Evolutionary conservation across 2,797 vertebrate genomes (phyloP), one percentile per base, ranked within the genome.

Genomic region (Oophaga sylvatica): DNA sequence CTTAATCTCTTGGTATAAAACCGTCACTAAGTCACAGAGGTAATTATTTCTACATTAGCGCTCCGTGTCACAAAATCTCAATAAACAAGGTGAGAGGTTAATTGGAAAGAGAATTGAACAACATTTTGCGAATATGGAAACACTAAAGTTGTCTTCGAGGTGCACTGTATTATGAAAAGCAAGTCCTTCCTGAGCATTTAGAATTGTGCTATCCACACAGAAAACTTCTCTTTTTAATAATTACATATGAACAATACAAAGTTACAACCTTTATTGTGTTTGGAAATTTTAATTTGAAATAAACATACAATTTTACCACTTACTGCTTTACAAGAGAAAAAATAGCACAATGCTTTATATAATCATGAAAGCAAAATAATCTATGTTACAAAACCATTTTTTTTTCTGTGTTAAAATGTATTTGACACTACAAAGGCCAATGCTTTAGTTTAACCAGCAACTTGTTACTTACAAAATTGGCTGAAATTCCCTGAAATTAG

Each of bases 21-120:
- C 63, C 86, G 63, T 87, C 86, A 87, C 86, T 87, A 87, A 84
- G 81, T 88, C 87, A 88, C 81, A 7, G 29, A 88, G 81, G 87
- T 88, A 88, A 88, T 88, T 88, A 88, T 88, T 88, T 84, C 87
- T 88, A 83, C 87, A 88, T 88, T 88, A 88, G 87, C 71, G 81
- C 75, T 88, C 81, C 60, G 53, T 88, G 81, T 83, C 87, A 88
- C 73, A 83, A 79, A 88, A 83, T 88, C 87, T 88, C 87, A 70
- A 84, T 88, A 88, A 88, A 88, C 81, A 88, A 84, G 87, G 87
- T 88, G 60, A 88, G 81, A 80, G 81, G 81, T 88, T 88, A 88
- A 88, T 88, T 84, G 87, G 87, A 84, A 88, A 88, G 87, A 88
- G 87, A 88, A 82, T 84, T 84, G 81, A 88, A 88, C 81, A 88